A percentile compares a stretch with the other conserved stretches of the same genome.
Evolutionary conservation across 2,797 vertebrate species (phyloP).

Genomic region (Buceros bicornis): DNA sequence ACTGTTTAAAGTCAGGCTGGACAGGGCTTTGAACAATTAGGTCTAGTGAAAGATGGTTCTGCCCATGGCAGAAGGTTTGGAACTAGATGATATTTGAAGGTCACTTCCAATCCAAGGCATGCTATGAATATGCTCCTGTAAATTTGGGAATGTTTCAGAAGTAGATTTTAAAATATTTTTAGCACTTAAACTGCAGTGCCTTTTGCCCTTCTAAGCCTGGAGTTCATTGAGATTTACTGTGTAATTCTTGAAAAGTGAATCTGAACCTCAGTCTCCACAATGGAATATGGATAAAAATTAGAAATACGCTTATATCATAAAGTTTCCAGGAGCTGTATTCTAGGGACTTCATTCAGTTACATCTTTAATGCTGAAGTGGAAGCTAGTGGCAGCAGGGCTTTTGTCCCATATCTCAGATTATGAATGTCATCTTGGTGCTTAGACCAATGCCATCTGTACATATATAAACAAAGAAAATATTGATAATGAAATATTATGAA

Average conservation of each 20-base stretch:
- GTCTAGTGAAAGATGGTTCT: background rate
- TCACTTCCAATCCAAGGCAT: background rate
- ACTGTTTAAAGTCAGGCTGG: background rate
- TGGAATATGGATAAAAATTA: background rate
- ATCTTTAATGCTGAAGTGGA: background rate
- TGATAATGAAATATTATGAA: background rate
- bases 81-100: background rate
- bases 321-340: background rate
- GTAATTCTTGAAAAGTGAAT: background rate
- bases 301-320: background rate
- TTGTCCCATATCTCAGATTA: background rate
- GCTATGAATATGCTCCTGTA: background rate
- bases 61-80: accelerated
- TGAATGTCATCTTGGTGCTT: background rate
- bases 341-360: background rate
- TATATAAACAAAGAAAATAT: conserved; percentile 1
- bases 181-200: background rate
- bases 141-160: background rate
- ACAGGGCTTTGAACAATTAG: background rate
- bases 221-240: background rate
- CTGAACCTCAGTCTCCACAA: background rate
- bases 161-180: background rate
- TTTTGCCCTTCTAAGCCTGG: background rate
- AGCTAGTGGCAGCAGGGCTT: background rate
- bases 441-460: background rate